Evolutionary conservation across 2,113 vertebrate genomes (phyloP).

Genomic region (Abramis brama): DNA sequence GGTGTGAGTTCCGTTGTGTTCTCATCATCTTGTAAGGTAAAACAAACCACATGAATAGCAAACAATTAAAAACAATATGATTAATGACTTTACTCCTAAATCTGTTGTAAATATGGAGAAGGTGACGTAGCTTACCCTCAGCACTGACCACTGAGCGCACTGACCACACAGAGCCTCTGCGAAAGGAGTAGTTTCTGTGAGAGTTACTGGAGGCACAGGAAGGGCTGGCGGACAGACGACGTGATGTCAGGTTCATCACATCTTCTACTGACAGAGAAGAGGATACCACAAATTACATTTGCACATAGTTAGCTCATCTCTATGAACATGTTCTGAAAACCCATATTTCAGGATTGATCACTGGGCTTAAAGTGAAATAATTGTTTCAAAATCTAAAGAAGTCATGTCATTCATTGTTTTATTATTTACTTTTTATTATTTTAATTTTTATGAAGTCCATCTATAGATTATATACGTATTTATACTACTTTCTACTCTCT

Average conservation of each 20-base stretch:
- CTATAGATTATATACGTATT: not conserved
- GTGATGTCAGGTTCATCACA: constrained; percentile 94
- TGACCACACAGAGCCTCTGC: constrained; percentile 94
- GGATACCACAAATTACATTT: constrained; percentile 5
- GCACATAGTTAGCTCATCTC: not conserved
- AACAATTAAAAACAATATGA: not conserved
- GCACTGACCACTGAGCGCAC: constrained; percentile 92
- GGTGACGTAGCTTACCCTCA: constrained; percentile 79
- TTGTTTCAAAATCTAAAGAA: not conserved
- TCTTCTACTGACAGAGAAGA: constrained; percentile 90
- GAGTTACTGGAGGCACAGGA: constrained; percentile 98
- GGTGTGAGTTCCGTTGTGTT: constrained; percentile 94
- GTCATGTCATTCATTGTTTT: not conserved
- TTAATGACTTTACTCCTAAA: not conserved
- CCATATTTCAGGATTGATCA: not conserved
- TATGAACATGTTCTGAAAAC: not conserved
- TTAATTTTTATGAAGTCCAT: not conserved
- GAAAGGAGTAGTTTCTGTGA: constrained; percentile 98
- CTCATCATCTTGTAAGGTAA: constrained; percentile 84
- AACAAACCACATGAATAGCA: not conserved
- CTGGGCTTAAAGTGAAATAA: not conserved
- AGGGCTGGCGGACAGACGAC: constrained; percentile 94
- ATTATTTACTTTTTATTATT: too few species aligned
- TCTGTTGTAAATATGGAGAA: not conserved
- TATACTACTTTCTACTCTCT: not conserved